A percentile compares a stretch with the other conserved stretches of the same genome.
phyloP scores from a whole-genome alignment of 2,113 vertebrate species.

The Crotophaga sulcirostris region DNA sequence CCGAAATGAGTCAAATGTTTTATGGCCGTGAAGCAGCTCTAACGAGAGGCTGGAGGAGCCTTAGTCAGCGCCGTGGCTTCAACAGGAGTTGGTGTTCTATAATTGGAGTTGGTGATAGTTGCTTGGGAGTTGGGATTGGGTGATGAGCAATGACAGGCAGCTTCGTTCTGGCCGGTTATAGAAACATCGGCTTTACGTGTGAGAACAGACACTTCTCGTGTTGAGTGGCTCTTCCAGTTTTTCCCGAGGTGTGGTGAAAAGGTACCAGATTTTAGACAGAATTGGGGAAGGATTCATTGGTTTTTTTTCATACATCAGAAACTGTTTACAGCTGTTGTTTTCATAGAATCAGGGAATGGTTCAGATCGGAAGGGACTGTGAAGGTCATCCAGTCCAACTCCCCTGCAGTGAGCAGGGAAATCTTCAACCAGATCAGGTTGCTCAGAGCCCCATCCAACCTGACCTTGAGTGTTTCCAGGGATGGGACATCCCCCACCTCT shows the following conservation, averaged over 20 bases:
- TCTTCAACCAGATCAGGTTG: too few species aligned
- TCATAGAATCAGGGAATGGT: too few species aligned
- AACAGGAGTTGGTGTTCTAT: neutral
- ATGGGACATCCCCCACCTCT: too few species aligned
- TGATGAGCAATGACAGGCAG: neutral
- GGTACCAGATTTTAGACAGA: neutral
- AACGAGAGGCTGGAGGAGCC: neutral
- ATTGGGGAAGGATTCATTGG: neutral
- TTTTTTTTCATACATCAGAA: neutral
- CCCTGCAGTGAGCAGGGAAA: too few species aligned
- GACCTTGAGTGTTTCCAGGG: too few species aligned
- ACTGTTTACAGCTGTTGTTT: neutral
- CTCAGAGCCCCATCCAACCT: too few species aligned
- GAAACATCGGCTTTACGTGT: neutral
- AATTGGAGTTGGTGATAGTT: neutral
- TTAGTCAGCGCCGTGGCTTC: neutral
- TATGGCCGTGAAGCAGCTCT: neutral
- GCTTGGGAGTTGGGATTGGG: neutral
- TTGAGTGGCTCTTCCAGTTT: neutral
- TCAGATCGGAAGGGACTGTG: too few species aligned
- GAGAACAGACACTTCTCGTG: fast-evolving
- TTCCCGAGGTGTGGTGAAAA: neutral
- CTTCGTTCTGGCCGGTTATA: neutral
- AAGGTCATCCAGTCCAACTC: too few species aligned
- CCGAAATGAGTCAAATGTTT: neutral